Percentiles rank a stretch among this genome's conserved stretches.
These are phyloP conservation scores for Drosophila paracracens DNA, from an alignment of 2,888 invertebrate genomes.

Conservation along the genomic window DNA sequence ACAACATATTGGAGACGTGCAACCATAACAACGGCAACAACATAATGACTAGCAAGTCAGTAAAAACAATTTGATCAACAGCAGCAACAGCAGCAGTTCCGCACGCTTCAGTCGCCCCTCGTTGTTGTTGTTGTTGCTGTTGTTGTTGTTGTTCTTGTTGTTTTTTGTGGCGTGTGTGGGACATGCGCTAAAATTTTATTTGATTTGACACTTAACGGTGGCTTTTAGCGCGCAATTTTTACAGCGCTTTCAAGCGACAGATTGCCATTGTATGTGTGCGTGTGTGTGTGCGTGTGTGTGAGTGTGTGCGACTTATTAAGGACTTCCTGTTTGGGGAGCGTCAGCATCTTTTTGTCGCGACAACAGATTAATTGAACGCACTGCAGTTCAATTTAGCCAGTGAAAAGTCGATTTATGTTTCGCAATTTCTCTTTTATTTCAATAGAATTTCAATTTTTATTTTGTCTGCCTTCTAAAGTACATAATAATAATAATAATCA, in stretches of 20 bases:
- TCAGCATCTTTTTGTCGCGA: slow-evolving; percentile 73
- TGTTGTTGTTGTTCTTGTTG: slow-evolving; percentile 9
- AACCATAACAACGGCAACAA: slow-evolving; percentile 26
- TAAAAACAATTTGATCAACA: slow-evolving; percentile 65
- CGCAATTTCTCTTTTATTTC: slow-evolving; percentile 57
- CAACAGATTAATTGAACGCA: slow-evolving; percentile 79
- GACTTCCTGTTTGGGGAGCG: slow-evolving; percentile 76
- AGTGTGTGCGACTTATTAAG: slow-evolving; percentile 71
- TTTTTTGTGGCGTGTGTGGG: slow-evolving; percentile 70
- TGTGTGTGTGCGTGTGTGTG: not conserved
- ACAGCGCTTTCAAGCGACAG: slow-evolving; percentile 16
- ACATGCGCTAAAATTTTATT: slow-evolving; percentile 77
- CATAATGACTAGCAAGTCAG: slow-evolving; percentile 59
- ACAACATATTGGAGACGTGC: slow-evolving; percentile 41
- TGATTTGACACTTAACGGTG: slow-evolving; percentile 73
- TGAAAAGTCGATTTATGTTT: slow-evolving; percentile 29
- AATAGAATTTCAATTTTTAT: slow-evolving; percentile 63
- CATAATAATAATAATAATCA: slow-evolving; percentile 55
- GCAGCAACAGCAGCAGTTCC: slow-evolving; percentile 14
- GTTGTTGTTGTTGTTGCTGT: not conserved
- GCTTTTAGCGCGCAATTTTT: slow-evolving; percentile 54
- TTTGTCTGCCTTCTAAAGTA: slow-evolving; percentile 54
- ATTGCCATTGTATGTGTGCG: slow-evolving; percentile 1
- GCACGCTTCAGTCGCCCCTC: slow-evolving; percentile 27
- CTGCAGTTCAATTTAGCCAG: slow-evolving; percentile 77